These are phyloP conservation scores for Lathronympha strigana DNA, from an alignment of 2,888 invertebrate species.

Conservation along the genomic window DNA sequence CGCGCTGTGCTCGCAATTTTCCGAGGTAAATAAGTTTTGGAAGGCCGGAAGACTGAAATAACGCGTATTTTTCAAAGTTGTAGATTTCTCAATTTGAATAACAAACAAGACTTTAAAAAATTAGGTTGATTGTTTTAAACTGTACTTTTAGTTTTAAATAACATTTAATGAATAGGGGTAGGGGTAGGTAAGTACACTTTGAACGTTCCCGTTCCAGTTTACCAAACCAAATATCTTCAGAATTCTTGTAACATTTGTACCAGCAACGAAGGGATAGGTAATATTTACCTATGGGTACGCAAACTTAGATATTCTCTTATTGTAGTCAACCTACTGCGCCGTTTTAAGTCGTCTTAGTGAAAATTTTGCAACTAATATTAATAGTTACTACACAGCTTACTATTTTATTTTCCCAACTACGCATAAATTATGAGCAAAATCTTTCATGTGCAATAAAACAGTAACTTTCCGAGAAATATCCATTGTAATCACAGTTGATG, in stretches of 20 bases:
- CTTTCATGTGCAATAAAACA: conserved; percentile 29
- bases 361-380: too few relatives aligned
- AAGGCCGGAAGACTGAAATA: conserved; percentile 23
- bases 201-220: too few relatives aligned
- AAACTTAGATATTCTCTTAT: too few relatives aligned
- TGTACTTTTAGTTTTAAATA: background rate
- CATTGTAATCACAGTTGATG: conserved; percentile 28
- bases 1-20: conserved; percentile 44
- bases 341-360: too few relatives aligned
- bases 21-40: conserved; percentile 46
- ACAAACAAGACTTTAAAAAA: background rate
- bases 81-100: conserved; percentile 2
- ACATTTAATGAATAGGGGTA: too few relatives aligned
- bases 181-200: too few relatives aligned
- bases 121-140: background rate
- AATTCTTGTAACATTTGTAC: too few relatives aligned
- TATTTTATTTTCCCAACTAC: background rate
- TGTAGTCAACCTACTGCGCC: too few relatives aligned
- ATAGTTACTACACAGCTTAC: too few relatives aligned
- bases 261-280: too few relatives aligned
- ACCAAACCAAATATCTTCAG: too few relatives aligned
- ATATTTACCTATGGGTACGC: too few relatives aligned
- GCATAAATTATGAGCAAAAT: conserved; percentile 21
- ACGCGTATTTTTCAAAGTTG: conserved; percentile 13
- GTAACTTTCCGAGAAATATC: conserved; percentile 15